These are phyloP conservation scores for Cyrtorhinus lividipennis DNA, from an alignment of 1,140 invertebrate genomes.

Conservation along the genomic window DNA sequence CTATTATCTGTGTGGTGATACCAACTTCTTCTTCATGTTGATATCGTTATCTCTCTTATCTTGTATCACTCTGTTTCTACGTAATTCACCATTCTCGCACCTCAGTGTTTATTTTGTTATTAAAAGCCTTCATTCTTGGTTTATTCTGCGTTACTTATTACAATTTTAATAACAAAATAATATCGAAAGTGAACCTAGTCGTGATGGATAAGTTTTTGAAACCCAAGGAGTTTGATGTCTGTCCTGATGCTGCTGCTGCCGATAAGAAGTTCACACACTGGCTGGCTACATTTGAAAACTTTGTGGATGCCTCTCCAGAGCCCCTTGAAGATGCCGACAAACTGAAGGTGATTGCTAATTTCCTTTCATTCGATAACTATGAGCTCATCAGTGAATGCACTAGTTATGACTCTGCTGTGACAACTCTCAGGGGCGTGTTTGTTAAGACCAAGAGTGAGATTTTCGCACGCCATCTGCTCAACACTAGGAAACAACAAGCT, in stretches of 20 bases:
- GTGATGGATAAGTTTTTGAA: background rate
- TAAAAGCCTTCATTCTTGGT: background rate
- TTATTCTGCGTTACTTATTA: no score
- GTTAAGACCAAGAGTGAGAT: constrained; percentile 1
- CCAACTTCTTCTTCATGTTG: no score
- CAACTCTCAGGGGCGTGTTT: background rate
- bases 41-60: no score
- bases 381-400: constrained; percentile 1
- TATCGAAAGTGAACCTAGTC: no score
- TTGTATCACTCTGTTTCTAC: no score
- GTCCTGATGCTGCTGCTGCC: background rate
- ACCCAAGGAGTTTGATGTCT: background rate
- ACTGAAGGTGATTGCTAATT: constrained; percentile 8
- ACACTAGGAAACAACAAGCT: background rate
- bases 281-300: constrained; percentile 10
- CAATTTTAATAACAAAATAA: background rate
- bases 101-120: background rate
- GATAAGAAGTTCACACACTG: constrained; percentile 8
- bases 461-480: background rate
- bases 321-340: background rate
- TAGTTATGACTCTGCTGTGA: background rate
- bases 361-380: background rate
- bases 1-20: no score
- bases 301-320: background rate
- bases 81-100: no score